These are phyloP conservation scores for Scelioninae gen. 2 DNA, from an alignment of 2,888 invertebrate species.

Conservation along the genomic window DNA sequence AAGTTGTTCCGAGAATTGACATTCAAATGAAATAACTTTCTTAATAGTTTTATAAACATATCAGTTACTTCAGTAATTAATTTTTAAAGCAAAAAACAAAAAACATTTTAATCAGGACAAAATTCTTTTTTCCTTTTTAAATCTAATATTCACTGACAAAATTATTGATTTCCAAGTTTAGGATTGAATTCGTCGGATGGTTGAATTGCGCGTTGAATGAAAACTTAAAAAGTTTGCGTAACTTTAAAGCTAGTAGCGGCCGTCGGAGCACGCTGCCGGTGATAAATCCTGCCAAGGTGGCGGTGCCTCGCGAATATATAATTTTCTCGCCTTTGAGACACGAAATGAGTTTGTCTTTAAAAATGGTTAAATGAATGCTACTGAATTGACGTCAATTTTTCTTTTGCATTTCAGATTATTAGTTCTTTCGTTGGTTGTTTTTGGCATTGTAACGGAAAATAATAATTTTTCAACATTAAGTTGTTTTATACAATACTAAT, in stretches of 20 bases:
- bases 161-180: conserved; percentile 49
- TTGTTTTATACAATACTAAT: too few relatives aligned
- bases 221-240: conserved; percentile 56
- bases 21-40: too few relatives aligned
- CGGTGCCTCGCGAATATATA: conserved; percentile 52
- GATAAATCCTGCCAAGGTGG: conserved; percentile 57
- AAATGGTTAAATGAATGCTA: conserved; percentile 21
- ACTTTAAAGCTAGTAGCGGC: conserved; percentile 48
- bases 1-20: not conserved
- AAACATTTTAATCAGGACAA: too few relatives aligned
- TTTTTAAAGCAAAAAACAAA: too few relatives aligned
- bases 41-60: too few relatives aligned
- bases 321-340: conserved; percentile 56
- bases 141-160: conserved; percentile 46
- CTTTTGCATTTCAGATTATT: conserved; percentile 1
- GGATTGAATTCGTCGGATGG: conserved; percentile 47
- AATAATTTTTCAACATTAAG: too few relatives aligned
- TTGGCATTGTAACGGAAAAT: not conserved
- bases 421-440: not conserved
- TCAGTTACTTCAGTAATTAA: too few relatives aligned
- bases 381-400: conserved; percentile 8
- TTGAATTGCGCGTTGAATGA: conserved; percentile 50
- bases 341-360: conserved; percentile 54
- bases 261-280: conserved; percentile 52
- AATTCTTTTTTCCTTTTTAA: too few relatives aligned